phyloP scores from a whole-genome alignment of 2,797 vertebrate species.

The Eleutherodactylus coqui region DNA sequence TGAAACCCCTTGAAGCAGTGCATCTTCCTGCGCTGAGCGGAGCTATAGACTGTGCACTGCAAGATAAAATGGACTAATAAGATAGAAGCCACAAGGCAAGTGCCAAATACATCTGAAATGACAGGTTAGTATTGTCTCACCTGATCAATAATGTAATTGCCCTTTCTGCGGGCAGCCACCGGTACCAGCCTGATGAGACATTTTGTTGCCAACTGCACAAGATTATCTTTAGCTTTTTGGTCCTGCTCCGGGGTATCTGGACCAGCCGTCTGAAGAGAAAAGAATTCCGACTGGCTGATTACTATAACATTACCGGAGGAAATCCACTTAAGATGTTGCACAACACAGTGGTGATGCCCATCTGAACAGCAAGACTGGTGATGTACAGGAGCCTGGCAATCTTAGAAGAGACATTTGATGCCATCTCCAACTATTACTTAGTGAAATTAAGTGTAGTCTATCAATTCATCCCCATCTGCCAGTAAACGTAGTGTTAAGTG shows the following conservation, averaged over 20 bases:
- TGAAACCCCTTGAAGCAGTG: constrained; percentile 82
- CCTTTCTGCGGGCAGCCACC: constrained; percentile 79
- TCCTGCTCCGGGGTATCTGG: constrained; percentile 68
- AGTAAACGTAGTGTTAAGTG: too few relatives aligned
- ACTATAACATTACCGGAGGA: neutral
- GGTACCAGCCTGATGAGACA: constrained; percentile 88
- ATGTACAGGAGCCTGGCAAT: neutral
- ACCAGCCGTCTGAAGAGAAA: constrained; percentile 69
- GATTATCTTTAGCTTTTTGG: constrained; percentile 74
- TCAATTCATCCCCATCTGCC: too few relatives aligned
- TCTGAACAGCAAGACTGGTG: neutral
- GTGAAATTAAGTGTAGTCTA: too few relatives aligned
- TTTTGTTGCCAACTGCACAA: constrained; percentile 85
- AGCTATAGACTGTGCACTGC: constrained; percentile 89
- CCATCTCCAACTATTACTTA: too few relatives aligned
- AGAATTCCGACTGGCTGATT: neutral
- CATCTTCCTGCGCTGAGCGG: constrained; percentile 87
- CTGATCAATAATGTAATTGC: constrained; percentile 93
- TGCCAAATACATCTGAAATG: neutral
- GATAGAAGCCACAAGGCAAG: neutral
- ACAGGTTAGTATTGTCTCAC: constrained; percentile 67
- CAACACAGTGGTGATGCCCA: neutral
- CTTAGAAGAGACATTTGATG: neutral
- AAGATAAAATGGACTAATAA: neutral
- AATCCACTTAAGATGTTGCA: neutral